A percentile compares a stretch with the other conserved stretches of the same genome.
These are phyloP conservation scores for Bombus balteatus DNA, from an alignment of 1,140 invertebrate genomes.

Conservation along the genomic window DNA sequence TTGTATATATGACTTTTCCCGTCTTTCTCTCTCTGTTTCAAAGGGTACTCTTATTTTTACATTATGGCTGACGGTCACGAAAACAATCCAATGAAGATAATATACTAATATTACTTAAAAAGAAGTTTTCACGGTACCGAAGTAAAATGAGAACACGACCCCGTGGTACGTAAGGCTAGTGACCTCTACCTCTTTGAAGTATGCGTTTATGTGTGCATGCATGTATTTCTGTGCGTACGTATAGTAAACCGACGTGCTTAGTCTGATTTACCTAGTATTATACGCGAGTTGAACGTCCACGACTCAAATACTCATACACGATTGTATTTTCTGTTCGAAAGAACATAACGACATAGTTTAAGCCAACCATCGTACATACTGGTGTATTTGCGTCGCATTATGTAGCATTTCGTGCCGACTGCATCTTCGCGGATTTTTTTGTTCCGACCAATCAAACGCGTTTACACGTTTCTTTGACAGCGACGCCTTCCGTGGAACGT, in stretches of 20 bases:
- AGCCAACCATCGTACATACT: constrained; percentile 1
- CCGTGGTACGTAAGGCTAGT: constrained; percentile 59
- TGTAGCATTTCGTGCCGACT: constrained; percentile 36
- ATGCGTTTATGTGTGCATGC: constrained; percentile 27
- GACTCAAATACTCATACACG: not conserved
- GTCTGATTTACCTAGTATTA: constrained; percentile 9
- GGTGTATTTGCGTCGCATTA: constrained; percentile 28
- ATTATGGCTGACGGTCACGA: constrained; percentile 33
- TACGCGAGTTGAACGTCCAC: not conserved
- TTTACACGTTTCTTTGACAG: constrained; percentile 37
- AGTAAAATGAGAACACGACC: constrained; percentile 54
- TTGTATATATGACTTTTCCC: constrained; percentile 1
- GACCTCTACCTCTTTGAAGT: constrained; percentile 56
- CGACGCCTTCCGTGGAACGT: constrained; percentile 28
- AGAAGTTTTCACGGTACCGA: constrained; percentile 41
- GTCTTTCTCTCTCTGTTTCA: not conserved
- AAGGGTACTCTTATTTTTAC: constrained; percentile 23
- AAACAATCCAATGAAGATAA: constrained; percentile 19
- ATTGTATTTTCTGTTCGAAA: not conserved
- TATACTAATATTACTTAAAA: constrained; percentile 20
- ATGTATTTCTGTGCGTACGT: constrained; percentile 29
- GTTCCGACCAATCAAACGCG: constrained; percentile 52
- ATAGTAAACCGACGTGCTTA: constrained; percentile 29
- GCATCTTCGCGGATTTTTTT: constrained; percentile 58
- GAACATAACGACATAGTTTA: no score